These are phyloP conservation scores for Clepsis dumicolana DNA, from an alignment of 2,888 invertebrate genomes.

Conservation along the genomic window DNA sequence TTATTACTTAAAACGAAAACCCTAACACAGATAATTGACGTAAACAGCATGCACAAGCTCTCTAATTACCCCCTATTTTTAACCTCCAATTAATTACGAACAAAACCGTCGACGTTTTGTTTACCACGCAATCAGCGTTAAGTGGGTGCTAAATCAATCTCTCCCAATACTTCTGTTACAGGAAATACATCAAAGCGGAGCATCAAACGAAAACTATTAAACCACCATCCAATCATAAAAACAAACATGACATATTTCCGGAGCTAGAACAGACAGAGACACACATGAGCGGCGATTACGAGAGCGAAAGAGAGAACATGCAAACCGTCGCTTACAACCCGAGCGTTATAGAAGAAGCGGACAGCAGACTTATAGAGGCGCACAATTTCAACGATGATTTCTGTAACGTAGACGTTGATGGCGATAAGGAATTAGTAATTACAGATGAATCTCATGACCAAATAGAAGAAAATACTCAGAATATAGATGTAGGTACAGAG, in stretches of 20 bases:
- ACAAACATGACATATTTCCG: conserved; percentile 80
- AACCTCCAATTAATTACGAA: conserved; percentile 25
- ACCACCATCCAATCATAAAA: conserved; percentile 79
- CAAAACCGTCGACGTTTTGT: conserved; percentile 36
- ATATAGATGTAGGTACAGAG: conserved; percentile 50
- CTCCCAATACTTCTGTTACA: conserved; percentile 67
- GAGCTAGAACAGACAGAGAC: conserved; percentile 59
- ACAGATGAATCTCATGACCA: conserved; percentile 40
- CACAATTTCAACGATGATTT: conserved; percentile 49
- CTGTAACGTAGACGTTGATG: conserved; percentile 49
- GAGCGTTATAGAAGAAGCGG: conserved; percentile 63
- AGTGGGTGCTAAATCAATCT: conserved; percentile 46
- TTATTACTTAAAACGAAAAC: too few relatives aligned
- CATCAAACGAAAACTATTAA: conserved; percentile 73
- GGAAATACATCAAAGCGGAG: conserved; percentile 67
- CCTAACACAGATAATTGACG: not conserved
- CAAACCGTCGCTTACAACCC: conserved; percentile 72
- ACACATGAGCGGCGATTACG: conserved; percentile 73
- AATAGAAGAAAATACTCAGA: conserved; percentile 47
- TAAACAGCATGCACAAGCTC: not conserved
- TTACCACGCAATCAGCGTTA: conserved; percentile 42
- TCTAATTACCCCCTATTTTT: conserved; percentile 10
- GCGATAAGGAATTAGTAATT: conserved; percentile 46
- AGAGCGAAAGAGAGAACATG: conserved; percentile 67
- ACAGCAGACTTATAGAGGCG: conserved; percentile 57